Percentiles rank a stretch among this genome's conserved stretches.
Evolutionary conservation across 2,888 invertebrate genomes (phyloP).

Genomic region (Drosophila quinaria): DNA sequence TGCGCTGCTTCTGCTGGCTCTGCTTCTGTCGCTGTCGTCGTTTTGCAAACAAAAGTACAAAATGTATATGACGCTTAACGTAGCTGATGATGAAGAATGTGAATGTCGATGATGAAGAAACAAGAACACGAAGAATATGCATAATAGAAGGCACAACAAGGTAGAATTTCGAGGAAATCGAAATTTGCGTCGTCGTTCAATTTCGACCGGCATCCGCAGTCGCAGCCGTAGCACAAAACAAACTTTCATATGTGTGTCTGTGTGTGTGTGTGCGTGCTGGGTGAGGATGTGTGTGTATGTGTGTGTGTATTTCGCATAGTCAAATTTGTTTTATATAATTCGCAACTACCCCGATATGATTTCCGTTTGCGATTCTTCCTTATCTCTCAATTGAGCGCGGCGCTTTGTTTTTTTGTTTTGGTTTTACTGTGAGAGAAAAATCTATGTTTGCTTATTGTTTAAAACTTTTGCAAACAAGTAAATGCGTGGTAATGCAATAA

Average conservation of each 20-base stretch:
- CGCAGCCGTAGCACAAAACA: slow-evolving; percentile 49
- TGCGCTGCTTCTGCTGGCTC: slow-evolving; percentile 56
- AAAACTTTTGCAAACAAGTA: slow-evolving; percentile 52
- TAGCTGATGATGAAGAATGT: slow-evolving; percentile 49
- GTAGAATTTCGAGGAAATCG: slow-evolving; percentile 80
- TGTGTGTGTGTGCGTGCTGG: slow-evolving; percentile 28
- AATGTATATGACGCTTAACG: slow-evolving; percentile 49
- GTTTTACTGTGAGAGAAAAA: slow-evolving; percentile 26
- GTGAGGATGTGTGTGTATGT: slow-evolving; percentile 28
- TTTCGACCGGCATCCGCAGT: slow-evolving; percentile 67
- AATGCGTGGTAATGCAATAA: slow-evolving; percentile 57
- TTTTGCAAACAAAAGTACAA: slow-evolving; percentile 72
- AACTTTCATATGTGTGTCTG: slow-evolving; percentile 49
- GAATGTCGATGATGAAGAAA: slow-evolving; percentile 44
- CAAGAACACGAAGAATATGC: slow-evolving; percentile 61
- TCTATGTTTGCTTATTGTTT: slow-evolving; percentile 47
- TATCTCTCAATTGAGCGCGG: slow-evolving; percentile 66
- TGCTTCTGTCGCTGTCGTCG: slow-evolving; percentile 33
- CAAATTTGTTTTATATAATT: slow-evolving; percentile 76
- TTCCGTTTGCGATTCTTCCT: slow-evolving; percentile 68
- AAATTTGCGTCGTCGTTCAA: slow-evolving; percentile 79
- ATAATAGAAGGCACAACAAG: slow-evolving; percentile 75
- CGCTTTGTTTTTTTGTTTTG: slow-evolving; percentile 30
- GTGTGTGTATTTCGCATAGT: slow-evolving; percentile 60
- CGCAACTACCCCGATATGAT: slow-evolving; percentile 76